phyloP scores from a whole-genome alignment of 2,888 invertebrate species.

The Agrotis ipsilon region DNA sequence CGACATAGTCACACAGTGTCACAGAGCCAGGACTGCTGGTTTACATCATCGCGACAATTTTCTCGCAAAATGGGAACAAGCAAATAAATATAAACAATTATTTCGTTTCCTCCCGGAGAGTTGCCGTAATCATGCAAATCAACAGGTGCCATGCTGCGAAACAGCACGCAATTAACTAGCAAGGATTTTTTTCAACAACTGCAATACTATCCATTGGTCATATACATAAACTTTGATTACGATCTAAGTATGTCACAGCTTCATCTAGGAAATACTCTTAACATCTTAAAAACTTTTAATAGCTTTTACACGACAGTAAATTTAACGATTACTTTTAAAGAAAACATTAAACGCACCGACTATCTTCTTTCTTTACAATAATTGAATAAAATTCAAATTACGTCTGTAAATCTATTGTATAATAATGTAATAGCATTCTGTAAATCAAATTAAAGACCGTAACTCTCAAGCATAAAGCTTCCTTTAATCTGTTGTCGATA shows the following conservation, averaged over 20 bases:
- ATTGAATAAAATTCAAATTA: conserved; percentile 13
- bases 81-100: conserved; percentile 57
- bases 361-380: conserved; percentile 24
- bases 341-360: conserved; percentile 16
- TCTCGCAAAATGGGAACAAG: conserved; percentile 56
- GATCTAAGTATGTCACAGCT: background rate
- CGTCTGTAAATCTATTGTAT: conserved; percentile 49
- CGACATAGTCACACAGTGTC: conserved; percentile 60
- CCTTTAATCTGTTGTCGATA: conserved; percentile 63
- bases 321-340: conserved; percentile 23
- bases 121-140: conserved; percentile 53
- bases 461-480: conserved; percentile 64
- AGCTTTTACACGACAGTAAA: conserved; percentile 19
- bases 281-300: background rate
- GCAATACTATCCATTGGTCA: background rate
- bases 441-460: conserved; percentile 63
- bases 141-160: conserved; percentile 19
- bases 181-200: conserved; percentile 1
- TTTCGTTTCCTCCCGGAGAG: conserved; percentile 50
- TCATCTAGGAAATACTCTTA: conserved; percentile 3
- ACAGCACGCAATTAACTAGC: conserved; percentile 23
- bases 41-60: conserved; percentile 66
- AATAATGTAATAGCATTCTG: conserved; percentile 55
- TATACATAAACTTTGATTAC: conserved; percentile 2
- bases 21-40: conserved; percentile 44